Percentiles rank a stretch among this genome's conserved stretches.
phyloP scores from a whole-genome alignment of 2,113 vertebrate species.

The Oriolus oriolus region DNA sequence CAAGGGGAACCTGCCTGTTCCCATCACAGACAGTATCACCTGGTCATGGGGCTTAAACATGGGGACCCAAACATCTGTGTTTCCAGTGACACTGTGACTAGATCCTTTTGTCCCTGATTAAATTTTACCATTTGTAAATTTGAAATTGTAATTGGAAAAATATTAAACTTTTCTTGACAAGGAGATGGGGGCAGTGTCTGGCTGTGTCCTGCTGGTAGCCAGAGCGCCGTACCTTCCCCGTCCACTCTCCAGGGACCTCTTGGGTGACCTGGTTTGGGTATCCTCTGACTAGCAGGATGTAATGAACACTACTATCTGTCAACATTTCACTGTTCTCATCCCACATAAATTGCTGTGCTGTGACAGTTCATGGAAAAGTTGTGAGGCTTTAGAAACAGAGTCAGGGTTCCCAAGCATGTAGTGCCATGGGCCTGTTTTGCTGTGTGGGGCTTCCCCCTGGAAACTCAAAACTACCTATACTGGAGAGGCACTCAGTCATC shows the following conservation, averaged over 20 bases:
- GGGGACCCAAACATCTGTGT: rapidly evolving
- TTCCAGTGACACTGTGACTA: neutral
- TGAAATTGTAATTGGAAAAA: neutral
- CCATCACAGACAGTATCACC: neutral
- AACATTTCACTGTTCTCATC: neutral
- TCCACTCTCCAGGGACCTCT: too few relatives aligned
- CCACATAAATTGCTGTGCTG: neutral
- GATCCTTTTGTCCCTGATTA: neutral
- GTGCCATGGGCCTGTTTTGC: neutral
- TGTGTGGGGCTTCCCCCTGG: neutral
- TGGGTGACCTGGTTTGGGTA: neutral
- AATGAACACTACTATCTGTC: neutral
- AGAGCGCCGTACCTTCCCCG: neutral
- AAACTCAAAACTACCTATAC: neutral
- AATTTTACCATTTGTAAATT: neutral
- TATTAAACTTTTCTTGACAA: neutral
- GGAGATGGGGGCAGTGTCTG: neutral
- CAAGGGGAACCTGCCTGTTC: neutral
- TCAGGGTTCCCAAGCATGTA: neutral
- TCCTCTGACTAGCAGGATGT: neutral
- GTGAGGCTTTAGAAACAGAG: neutral
- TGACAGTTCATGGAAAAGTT: neutral
- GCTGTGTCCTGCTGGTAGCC: neutral
- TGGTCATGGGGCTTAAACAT: neutral
- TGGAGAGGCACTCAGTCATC: neutral